Evolutionary conservation across 2,797 vertebrate species (phyloP), one percentile per base, ranked within the genome.

Genomic region (Synaphobranchus kaupii): DNA sequence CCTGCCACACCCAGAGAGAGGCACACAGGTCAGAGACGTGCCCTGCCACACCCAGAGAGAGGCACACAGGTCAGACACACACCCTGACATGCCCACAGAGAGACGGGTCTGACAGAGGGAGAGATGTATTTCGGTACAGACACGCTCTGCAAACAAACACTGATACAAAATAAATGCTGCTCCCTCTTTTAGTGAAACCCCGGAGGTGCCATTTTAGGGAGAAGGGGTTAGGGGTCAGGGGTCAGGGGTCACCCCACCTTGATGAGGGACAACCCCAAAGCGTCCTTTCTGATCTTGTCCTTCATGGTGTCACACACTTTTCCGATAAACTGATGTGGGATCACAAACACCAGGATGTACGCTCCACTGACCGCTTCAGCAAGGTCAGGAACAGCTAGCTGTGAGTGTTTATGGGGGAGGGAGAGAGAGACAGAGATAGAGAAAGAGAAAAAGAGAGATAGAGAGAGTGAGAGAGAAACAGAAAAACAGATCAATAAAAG

Each of bases 281-380:
- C 92, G 0, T 96, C 95, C 15, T 92, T 94, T 93, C 98, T 98
- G 93, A 99, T 94, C 2, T 97, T 97, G 86, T 96, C 96, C 93
- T 97, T 97, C 52, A 99, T 95, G 92, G 97, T 97, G 90, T 98
- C 98, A 4, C 99, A 99, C 87, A 96, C 95, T 90, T 93, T 95
- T 54, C 93, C 92, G 0, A 99, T 95, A 88, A 99, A 99, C 94
- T 99, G 98, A 92, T 99, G 98, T 0, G 98, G 98, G 90, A 99
- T 98, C 92, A 99, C 98, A 31, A 99, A 99, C 58, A 99, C 93
- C 86, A 99, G 92, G 89, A 99, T 94, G 89, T 99, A 97, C 0
- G 98, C 97, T 47, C 95, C 96, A 0, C 85, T 88, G 0, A 96
- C 94, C 0, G 98, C 98, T 73, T 98, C 97, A 85, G 97, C 92